These are phyloP conservation scores for Megaptera novaeangliae DNA, from an alignment of 2,113 vertebrate species.

Conservation along the genomic window DNA sequence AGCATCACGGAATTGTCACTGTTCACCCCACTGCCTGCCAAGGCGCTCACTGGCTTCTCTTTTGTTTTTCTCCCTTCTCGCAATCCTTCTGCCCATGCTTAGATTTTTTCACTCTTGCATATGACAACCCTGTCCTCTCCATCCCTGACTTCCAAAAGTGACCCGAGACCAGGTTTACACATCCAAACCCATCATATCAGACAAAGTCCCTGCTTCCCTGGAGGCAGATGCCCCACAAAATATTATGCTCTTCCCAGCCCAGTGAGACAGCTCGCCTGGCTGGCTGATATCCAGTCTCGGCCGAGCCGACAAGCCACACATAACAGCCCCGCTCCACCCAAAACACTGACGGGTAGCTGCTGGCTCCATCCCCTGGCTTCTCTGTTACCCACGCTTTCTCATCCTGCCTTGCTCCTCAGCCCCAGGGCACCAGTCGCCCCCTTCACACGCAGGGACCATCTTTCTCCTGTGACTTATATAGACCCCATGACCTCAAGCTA, in stretches of 20 bases:
- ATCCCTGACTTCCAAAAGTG: background rate
- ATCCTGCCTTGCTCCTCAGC: background rate
- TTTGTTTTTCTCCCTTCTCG: background rate
- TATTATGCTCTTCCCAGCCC: too few species aligned
- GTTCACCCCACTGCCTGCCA: background rate
- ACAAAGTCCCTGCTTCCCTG: background rate
- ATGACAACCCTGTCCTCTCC: background rate
- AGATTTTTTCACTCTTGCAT: background rate
- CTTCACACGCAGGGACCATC: accelerated
- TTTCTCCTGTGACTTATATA: accelerated
- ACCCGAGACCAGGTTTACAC: background rate
- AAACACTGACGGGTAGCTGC: too few species aligned
- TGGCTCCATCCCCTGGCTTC: background rate
- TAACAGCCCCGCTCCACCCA: too few species aligned
- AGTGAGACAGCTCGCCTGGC: background rate
- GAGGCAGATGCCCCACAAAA: background rate
- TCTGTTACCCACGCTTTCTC: background rate
- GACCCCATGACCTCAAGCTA: background rate
- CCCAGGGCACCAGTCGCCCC: background rate
- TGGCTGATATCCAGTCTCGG: background rate
- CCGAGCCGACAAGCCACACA: background rate
- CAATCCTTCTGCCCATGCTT: background rate
- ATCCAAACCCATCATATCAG: background rate
- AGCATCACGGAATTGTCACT: background rate
- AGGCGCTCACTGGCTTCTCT: background rate